Conservation (phyloP, 2,113 vertebrate genomes). For the Phalacrocorax aristotelis region DNA sequence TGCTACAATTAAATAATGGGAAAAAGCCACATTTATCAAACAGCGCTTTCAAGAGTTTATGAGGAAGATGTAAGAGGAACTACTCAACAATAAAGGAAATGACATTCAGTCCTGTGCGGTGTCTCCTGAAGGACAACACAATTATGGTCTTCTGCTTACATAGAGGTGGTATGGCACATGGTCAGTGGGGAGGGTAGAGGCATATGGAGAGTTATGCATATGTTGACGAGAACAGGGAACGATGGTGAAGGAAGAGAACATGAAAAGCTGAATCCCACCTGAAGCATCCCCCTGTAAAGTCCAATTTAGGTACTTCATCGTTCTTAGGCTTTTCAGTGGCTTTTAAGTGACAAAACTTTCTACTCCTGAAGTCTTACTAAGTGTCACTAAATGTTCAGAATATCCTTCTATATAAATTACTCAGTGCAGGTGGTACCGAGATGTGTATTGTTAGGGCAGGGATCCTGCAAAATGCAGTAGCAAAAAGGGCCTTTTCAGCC, state of each 20-base stretch:
- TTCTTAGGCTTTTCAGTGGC: background rate
- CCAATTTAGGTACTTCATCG: background rate
- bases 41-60: background rate
- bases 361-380: background rate
- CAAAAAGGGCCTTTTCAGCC: background rate
- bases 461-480: background rate
- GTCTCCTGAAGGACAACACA: background rate
- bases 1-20: background rate
- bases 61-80: background rate
- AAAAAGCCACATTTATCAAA: background rate
- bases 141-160: fast-evolving
- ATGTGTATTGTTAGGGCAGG: fast-evolving
- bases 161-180: fast-evolving
- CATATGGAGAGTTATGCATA: fast-evolving
- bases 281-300: background rate
- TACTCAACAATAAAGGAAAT: background rate
- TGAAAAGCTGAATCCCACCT: background rate
- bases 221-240: background rate
- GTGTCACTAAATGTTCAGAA: background rate
- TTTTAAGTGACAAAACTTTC: background rate
- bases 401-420: background rate
- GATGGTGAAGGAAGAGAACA: background rate
- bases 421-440: fast-evolving
- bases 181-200: background rate
- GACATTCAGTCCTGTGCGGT: fast-evolving